These are phyloP conservation scores for Pseudomyrmex flavicornis DNA, from an alignment of 1,140 invertebrate species.

Conservation along the genomic window DNA sequence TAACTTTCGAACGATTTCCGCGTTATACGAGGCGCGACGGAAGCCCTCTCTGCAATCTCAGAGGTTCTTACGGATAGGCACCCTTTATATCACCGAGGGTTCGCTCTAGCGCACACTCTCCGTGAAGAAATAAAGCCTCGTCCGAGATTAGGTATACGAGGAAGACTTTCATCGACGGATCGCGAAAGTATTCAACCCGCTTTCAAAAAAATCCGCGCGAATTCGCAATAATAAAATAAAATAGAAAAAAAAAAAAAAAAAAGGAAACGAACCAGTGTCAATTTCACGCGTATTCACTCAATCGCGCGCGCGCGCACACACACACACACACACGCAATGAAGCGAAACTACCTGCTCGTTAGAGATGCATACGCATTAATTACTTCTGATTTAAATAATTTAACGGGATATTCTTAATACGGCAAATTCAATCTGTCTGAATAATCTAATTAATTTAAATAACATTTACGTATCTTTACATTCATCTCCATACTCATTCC, in stretches of 20 bases:
- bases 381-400: not conserved
- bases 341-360: not conserved
- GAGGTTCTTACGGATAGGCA: constrained; percentile 57
- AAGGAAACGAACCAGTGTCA: not conserved
- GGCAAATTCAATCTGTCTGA: not conserved
- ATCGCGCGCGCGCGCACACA: no score
- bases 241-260: not conserved
- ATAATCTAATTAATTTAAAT: constrained; percentile 11
- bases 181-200: constrained; percentile 37
- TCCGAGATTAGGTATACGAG: constrained; percentile 20
- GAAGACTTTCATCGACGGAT: constrained; percentile 58
- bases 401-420: not conserved
- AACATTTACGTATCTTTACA: not conserved
- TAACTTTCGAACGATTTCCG: constrained; percentile 77
- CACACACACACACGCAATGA: not conserved
- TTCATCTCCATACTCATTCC: not conserved
- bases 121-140: constrained; percentile 42
- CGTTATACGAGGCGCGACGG: constrained; percentile 72
- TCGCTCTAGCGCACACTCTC: constrained; percentile 39
- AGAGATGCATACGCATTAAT: not conserved
- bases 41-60: constrained; percentile 70
- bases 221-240: no score
- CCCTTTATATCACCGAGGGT: constrained; percentile 65
- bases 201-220: constrained; percentile 23
- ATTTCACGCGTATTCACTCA: no score